Evolutionary conservation across 53 echinoderm and acorn worm genomes (phyloP), one percentile per base, ranked within the genome.

Genomic region (Hippasteria phrygiana): DNA sequence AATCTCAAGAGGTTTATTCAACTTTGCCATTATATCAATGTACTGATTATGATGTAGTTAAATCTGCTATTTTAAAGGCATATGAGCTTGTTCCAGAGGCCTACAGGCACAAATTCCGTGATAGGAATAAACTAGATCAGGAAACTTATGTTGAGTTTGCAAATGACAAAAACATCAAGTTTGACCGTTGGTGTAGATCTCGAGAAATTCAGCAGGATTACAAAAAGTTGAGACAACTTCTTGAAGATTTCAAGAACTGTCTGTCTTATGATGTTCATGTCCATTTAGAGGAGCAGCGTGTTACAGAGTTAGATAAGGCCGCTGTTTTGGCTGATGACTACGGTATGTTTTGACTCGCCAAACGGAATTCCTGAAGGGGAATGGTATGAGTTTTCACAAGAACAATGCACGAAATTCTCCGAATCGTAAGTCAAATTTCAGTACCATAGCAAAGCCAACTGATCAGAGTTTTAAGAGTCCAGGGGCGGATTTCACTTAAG

Each of bases 1-100:
- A n/a, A n/a, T n/a, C n/a, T n/a, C n/a, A n/a, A n/a, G n/a, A n/a
- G n/a, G n/a, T n/a, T n/a, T n/a, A n/a, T n/a, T n/a, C n/a, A n/a
- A n/a, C n/a, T 14, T 8, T 92, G 47, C 55, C 92, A 4, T 5
- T 59, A 42, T 14, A 46, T 48, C 48, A 89, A 73, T 38, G 80
- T 62, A 37, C 59, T 13, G 83, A 83, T 33, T 92, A 89, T 89
- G 84, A 92, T 42, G 54, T 33, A 77, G 87, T 93, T 13, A 93
- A 93, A 43, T 40, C 73, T 7, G 56, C 55, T 2, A 77, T 93
- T n/a, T n/a, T n/a, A n/a, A n/a, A n/a, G n/a, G n/a, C n/a, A n/a
- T n/a, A n/a, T n/a, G n/a, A n/a, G n/a, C 76, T 93, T 26, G 93
- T 93, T 33, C 93, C 93, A 5, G 93, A 92, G 55, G 93, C 93